Conservation (phyloP, 2,797 vertebrate species). For the Acipenser ruthenus region DNA sequence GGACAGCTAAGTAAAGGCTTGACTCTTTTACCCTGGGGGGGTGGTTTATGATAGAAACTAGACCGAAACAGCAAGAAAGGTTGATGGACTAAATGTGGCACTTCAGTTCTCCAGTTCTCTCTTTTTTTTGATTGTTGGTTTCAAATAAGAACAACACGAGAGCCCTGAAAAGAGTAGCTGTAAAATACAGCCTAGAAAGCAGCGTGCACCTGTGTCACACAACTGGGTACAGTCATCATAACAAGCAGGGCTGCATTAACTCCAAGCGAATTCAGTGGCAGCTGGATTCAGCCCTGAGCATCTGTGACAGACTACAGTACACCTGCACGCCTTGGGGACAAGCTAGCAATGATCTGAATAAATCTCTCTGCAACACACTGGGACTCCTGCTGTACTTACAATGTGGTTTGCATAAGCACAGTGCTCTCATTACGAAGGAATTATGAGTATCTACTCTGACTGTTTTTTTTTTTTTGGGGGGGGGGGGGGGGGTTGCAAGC, state of each 20-base stretch:
- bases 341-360: not conserved
- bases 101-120: not conserved
- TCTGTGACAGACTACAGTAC: conserved; percentile 48
- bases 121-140: conserved; percentile 60
- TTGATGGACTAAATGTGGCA: conserved; percentile 7
- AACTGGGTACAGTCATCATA: conserved; percentile 23
- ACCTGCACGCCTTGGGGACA: conserved; percentile 57
- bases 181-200: not conserved
- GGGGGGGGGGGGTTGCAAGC: no score
- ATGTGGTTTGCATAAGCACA: conserved; percentile 1
- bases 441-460: not conserved
- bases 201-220: conserved; percentile 15
- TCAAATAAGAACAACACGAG: conserved; percentile 37
- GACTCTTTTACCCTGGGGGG: no score
- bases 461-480: no score
- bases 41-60: no score
- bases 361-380: not conserved
- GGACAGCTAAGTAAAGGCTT: no score
- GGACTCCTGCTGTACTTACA: not conserved
- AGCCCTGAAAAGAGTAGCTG: not conserved
- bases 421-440: not conserved
- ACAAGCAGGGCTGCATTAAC: conserved; percentile 24
- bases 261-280: conserved; percentile 47
- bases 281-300: conserved; percentile 45
- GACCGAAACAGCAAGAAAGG: not conserved